Evolutionary conservation across 1,140 invertebrate species (phyloP).

Genomic region (Laupala kohalensis): DNA sequence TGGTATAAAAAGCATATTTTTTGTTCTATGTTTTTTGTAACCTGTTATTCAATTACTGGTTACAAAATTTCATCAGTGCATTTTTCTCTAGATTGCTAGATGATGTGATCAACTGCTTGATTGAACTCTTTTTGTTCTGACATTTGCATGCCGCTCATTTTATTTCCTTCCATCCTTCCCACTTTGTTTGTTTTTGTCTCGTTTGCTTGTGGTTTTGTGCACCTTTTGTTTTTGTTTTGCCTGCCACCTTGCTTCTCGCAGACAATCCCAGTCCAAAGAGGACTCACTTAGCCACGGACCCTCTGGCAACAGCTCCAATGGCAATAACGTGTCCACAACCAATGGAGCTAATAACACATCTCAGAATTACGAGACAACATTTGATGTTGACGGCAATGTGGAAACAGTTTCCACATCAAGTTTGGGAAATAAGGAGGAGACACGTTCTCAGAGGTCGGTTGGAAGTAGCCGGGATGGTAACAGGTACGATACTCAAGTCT

Average conservation of each 20-base stretch:
- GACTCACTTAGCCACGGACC: conserved; percentile 7
- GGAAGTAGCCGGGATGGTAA: conserved; percentile 49
- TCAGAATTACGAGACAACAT: conserved; percentile 69
- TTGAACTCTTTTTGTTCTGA: neutral
- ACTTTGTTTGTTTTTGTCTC: conserved; percentile 10
- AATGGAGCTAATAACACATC: conserved; percentile 21
- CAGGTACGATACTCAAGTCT: conserved; percentile 32
- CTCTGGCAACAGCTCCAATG: neutral
- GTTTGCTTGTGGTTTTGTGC: neutral
- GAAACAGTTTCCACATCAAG: conserved; percentile 43
- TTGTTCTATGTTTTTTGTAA: too few relatives aligned
- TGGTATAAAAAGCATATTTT: too few relatives aligned
- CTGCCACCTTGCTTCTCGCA: conserved; percentile 4
- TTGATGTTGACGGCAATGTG: conserved; percentile 70
- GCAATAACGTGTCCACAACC: neutral
- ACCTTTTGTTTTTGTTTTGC: neutral
- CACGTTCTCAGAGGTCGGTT: conserved; percentile 43
- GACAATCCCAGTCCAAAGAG: conserved; percentile 14
- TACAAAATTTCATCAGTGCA: too few relatives aligned
- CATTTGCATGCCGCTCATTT: neutral
- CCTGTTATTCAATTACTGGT: too few relatives aligned
- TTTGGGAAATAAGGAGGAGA: conserved; percentile 42
- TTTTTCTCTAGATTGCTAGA: too few relatives aligned
- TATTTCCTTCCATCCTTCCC: conserved; percentile 7
- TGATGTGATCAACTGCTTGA: too few relatives aligned